These are phyloP conservation scores for Lethocerus indicus DNA, from an alignment of 1,140 invertebrate genomes.

Conservation along the genomic window DNA sequence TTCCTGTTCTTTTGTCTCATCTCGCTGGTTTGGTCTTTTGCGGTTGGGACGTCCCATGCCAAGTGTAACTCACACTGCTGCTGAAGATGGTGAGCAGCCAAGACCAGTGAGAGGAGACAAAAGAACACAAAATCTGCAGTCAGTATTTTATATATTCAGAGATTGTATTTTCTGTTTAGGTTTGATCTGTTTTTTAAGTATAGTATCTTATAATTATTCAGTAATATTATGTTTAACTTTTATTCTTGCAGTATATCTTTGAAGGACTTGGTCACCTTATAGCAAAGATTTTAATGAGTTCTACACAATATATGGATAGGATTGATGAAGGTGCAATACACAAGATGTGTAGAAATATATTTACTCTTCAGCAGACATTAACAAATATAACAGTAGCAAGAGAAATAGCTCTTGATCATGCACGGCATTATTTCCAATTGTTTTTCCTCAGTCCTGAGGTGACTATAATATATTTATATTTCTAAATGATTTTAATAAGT, in stretches of 20 bases:
- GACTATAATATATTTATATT: constrained; percentile 17
- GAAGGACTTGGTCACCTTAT: constrained; percentile 81
- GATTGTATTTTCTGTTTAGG: no score
- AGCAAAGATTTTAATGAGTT: constrained; percentile 68
- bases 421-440: constrained; percentile 75
- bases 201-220: no score
- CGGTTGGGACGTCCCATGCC: no score
- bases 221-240: no score
- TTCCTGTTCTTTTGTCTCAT: no score
- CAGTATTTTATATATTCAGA: no score
- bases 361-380: constrained; percentile 68
- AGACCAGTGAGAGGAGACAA: no score
- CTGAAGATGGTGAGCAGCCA: no score
- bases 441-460: constrained; percentile 70
- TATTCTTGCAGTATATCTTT: constrained; percentile 67
- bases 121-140: no score
- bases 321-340: constrained; percentile 66
- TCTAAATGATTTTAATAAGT: constrained; percentile 1
- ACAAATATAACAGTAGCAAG: constrained; percentile 69
- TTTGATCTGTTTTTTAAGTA: no score
- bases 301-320: constrained; percentile 57
- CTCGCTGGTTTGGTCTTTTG: no score
- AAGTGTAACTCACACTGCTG: no score
- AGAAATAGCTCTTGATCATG: constrained; percentile 73
- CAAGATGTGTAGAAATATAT: constrained; percentile 72